Percentiles rank a stretch among this genome's conserved stretches.
Conservation (phyloP, 2,888 invertebrate genomes). For the Spodoptera picta region DNA sequence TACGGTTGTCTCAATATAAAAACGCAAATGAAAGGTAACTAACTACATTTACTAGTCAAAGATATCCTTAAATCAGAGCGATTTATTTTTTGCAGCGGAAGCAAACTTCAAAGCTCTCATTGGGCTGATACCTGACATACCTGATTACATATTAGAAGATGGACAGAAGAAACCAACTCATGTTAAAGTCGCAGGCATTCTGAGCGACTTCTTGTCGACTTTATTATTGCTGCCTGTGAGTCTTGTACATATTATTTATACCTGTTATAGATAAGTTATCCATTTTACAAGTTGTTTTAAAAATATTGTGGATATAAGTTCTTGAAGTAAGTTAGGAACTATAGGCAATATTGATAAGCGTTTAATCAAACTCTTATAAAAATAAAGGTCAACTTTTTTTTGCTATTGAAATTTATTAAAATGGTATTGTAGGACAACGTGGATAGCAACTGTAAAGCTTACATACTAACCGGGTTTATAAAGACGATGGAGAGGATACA, state of each 20-base stretch:
- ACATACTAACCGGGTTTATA: conserved; percentile 93
- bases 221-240: conserved; percentile 94
- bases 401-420: background rate
- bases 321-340: too few relatives aligned
- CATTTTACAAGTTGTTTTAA: too few relatives aligned
- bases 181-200: conserved; percentile 90
- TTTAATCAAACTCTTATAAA: too few relatives aligned
- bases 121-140: conserved; percentile 93
- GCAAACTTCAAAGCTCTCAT: conserved; percentile 97
- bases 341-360: too few relatives aligned
- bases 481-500: conserved; percentile 93
- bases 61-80: too few relatives aligned
- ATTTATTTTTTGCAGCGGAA: conserved; percentile 91
- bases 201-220: conserved; percentile 94
- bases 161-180: conserved; percentile 93
- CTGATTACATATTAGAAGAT: conserved; percentile 91
- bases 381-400: too few relatives aligned
- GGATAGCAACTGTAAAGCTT: conserved; percentile 94
- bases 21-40: too few relatives aligned
- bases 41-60: too few relatives aligned
- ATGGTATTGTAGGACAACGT: conserved; percentile 92
- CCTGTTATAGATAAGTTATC: too few relatives aligned
- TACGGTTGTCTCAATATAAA: too few relatives aligned
- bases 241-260: conserved; percentile 30
- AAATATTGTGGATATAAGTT: too few relatives aligned